Evolutionary conservation across 92 coral and sea anemone genomes (phyloP).

Genomic region (Virgularia gustaviana): DNA sequence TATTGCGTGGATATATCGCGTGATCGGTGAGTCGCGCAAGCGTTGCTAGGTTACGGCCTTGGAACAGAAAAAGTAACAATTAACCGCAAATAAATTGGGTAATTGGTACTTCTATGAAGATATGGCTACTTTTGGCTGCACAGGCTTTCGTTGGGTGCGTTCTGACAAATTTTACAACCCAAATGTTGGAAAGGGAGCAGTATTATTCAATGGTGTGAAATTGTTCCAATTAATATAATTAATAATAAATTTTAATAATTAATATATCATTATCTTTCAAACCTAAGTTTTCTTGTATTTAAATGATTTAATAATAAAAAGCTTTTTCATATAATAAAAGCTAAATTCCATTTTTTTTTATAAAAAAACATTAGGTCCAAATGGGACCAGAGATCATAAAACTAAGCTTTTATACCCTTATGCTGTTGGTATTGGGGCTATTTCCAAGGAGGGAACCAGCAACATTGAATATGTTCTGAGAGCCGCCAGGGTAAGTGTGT

Average conservation of each 20-base stretch:
- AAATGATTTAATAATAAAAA: neutral
- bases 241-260: no score
- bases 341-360: neutral
- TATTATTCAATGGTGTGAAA: slow-evolving; percentile 91
- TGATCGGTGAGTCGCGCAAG: neutral
- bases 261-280: neutral
- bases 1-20: slow-evolving; percentile 3
- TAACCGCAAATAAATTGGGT: no score
- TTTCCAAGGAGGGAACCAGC: slow-evolving; percentile 95
- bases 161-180: slow-evolving; percentile 93
- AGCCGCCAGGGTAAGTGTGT: slow-evolving; percentile 65
- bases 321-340: neutral
- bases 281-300: neutral
- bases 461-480: slow-evolving; percentile 83
- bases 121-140: slow-evolving; percentile 43
- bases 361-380: slow-evolving; percentile 65
- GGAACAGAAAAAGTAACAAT: slow-evolving; percentile 11
- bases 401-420: slow-evolving; percentile 66
- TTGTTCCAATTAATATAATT: no score
- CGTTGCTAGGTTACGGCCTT: slow-evolving; percentile 86
- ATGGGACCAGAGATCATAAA: slow-evolving; percentile 80
- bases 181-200: slow-evolving; percentile 84
- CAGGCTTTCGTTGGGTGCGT: slow-evolving; percentile 64
- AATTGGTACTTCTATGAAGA: slow-evolving; percentile 6
- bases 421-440: slow-evolving; percentile 88